Base-by-base conservation (phyloP, 1,140 invertebrate genomes). In the Triops longicaudatus region DNA sequence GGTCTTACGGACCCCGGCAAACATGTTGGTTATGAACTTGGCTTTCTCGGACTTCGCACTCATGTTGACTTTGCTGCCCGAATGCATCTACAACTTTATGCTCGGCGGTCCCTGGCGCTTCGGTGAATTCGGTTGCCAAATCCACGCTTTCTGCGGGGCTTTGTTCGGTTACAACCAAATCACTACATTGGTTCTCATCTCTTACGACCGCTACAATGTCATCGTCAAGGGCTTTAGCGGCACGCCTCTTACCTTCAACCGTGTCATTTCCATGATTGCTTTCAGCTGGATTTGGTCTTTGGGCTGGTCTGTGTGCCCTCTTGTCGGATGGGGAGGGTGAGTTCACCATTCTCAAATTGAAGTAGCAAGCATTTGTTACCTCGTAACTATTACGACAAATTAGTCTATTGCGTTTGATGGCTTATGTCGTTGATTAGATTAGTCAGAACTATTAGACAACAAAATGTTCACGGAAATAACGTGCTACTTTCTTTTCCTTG, bases 21-120 rank as follows among this genome's bases (percentile, higher is more conserved):
- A 96, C 84, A 83, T 95, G 76, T 86, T 94, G 41, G 90, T 95
- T 12, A 88, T 95, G 71, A 96, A 96, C 84, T 86, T 96, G 80
- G 93, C 93, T 9, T 90, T 95, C 82, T 93, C 91, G 11, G 93
- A 96, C 82, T 94, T 96, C 81, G 84, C 90, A 44, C 95, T 96
- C 91, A 96, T 95, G 92, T 86, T 91, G 77, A 84, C 84, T 11
- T 79, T 81, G 73, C 79, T 81, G 28, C 82, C 82, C 0, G 79
- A 82, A 73, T 81, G 80, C 73, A 79, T 82, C 22, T 80, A 79
- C 76, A 82, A 81, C 73, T 81, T 79, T 63, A 79, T 82, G 50
- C 27, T 63, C 6, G 80, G 80, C 4, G 80, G 79, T 12, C 78
- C 78, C 17, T 80, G 80, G 79, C 74, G 76, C 14, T 80, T 80